Evolutionary conservation across 2,888 invertebrate genomes (phyloP), one percentile per base, ranked within the genome.

Genomic region (Hanleya hanleyi): DNA sequence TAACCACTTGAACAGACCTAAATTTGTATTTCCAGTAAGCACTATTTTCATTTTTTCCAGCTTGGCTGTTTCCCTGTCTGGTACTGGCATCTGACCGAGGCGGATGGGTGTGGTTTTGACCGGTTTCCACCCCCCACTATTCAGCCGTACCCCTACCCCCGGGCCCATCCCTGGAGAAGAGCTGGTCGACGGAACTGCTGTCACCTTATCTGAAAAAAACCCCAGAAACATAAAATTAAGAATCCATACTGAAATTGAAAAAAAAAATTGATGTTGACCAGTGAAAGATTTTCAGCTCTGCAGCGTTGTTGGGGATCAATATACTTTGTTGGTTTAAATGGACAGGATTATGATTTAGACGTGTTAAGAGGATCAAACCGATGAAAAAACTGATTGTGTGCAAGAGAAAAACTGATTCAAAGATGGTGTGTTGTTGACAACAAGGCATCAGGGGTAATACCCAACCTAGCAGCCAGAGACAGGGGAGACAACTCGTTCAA

Each of bases 1-100:
- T 18, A 29, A 9, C 22, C 69, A 32, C 22, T 1, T 7, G 29
- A 33, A 77, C 83, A 73, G 81, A 91, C 90, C 88, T 82, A 98
- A 92, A 91, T 96, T 95, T 75, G 96, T 93, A 72, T 95, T 93
- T 57, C 94, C 94, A 75, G 95, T 94, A 73, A 97, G 92, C 70
- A 97, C 91, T 77, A 94, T 93, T 89, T 95, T 94, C 90, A 98
- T 97, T 88, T 96, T 94, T 84, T 96, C 96, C 81, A 97, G 92
- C 91, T 96, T 97, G 35, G 95, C 95, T 62, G 87, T 87, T 77
- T 92, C 91, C 65, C 90, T 83, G 77, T 92, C 92, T 26, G 89
- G 82, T 9, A 81, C 69, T 7, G 78, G 70, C 29, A 82, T 77
- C 68, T 86, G 83, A 18, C 80, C 82, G 47, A 82, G 81, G 22